These are phyloP conservation scores for Panthera leo DNA, from an alignment of 2,113 vertebrate genomes.

Conservation along the genomic window DNA sequence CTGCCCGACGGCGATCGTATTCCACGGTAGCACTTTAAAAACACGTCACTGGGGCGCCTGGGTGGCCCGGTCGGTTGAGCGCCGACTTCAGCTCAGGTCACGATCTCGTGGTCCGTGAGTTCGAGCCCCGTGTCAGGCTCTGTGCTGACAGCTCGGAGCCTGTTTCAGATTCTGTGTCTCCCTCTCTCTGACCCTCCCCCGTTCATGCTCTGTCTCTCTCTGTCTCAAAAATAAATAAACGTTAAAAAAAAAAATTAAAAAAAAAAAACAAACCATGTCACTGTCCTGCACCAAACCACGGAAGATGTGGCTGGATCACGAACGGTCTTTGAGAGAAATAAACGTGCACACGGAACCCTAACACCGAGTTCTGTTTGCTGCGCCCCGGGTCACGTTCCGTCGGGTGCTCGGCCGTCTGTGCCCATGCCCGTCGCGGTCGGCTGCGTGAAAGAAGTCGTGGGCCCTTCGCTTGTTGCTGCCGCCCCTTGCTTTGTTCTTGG, in stretches of 20 bases:
- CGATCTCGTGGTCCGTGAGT: too few species aligned
- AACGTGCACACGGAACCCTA: constrained; percentile 70
- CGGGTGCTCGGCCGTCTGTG: fast-evolving
- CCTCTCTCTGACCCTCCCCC: too few species aligned
- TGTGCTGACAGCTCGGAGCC: too few species aligned
- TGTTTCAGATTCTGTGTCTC: too few species aligned
- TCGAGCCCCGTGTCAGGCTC: too few species aligned
- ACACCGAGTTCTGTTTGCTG: not conserved
- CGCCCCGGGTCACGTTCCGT: not conserved
- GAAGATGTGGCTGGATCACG: not conserved
- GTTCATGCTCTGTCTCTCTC: too few species aligned
- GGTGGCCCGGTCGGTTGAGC: too few species aligned
- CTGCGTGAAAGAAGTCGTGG: fast-evolving
- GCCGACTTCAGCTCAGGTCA: too few species aligned
- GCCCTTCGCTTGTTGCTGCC: not conserved
- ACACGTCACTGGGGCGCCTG: not conserved
- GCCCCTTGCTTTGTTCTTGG: not conserved
- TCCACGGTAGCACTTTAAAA: constrained; percentile 36
- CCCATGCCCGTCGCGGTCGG: fast-evolving
- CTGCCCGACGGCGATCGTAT: not conserved
- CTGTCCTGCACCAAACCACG: not conserved
- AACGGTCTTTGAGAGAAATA: constrained; percentile 60
- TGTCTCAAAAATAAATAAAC: too few species aligned
- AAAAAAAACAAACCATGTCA: too few species aligned
- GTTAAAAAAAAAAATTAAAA: too few species aligned